Percentiles rank a stretch among this genome's conserved stretches.
These are phyloP conservation scores for Cassiopea andromeda DNA, from an alignment of 30 jellyfish, hydroid and myxozoan genomes.

Conservation along the genomic window DNA sequence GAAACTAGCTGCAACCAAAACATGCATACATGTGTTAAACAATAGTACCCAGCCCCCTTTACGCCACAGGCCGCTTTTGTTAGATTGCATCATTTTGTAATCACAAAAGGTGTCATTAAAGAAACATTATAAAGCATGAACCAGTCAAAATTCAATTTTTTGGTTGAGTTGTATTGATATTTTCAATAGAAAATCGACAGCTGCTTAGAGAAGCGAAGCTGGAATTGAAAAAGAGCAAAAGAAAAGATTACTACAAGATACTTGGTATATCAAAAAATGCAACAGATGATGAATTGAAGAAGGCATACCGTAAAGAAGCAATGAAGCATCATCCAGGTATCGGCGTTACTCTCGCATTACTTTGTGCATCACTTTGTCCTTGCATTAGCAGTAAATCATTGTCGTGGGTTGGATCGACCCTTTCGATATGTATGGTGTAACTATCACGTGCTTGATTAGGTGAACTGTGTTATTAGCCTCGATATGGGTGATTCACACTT, in stretches of 20 bases:
- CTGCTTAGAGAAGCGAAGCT: constrained; percentile 85
- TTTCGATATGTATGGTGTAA: too few relatives aligned
- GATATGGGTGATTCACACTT: too few relatives aligned
- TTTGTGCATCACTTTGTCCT: background rate
- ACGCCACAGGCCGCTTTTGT: too few relatives aligned
- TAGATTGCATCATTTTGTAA: too few relatives aligned
- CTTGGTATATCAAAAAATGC: constrained; percentile 86
- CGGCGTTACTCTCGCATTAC: background rate
- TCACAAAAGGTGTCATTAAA: too few relatives aligned
- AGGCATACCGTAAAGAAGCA: constrained; percentile 95
- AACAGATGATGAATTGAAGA: constrained; percentile 80
- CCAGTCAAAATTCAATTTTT: background rate
- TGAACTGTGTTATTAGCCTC: too few relatives aligned
- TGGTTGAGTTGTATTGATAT: background rate
- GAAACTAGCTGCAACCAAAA: too few relatives aligned
- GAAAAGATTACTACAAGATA: constrained; percentile 94
- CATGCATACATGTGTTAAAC: too few relatives aligned
- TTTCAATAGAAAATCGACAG: constrained; percentile 72
- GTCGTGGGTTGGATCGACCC: too few relatives aligned
- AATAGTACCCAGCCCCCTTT: too few relatives aligned
- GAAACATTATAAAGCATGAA: too few relatives aligned
- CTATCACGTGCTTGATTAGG: too few relatives aligned
- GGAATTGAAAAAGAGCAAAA: constrained; percentile 89
- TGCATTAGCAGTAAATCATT: background rate
- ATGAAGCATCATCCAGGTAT: constrained; percentile 96